Conservation (phyloP, 2,888 invertebrate genomes). For the Timandra comae region DNA sequence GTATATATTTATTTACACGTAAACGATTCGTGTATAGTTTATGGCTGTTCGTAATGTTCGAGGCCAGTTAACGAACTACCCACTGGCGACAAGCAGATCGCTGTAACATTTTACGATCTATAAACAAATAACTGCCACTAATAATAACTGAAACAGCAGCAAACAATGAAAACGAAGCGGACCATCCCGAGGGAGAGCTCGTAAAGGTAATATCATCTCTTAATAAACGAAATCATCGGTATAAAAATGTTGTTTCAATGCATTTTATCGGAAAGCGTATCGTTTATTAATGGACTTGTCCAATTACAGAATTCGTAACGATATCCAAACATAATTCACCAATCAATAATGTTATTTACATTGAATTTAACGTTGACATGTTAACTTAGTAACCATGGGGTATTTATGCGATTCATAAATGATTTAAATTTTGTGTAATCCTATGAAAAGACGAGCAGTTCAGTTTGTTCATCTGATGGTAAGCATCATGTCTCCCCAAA, state of each 20-base stretch:
- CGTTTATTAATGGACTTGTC: constrained; percentile 52
- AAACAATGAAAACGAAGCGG: constrained; percentile 68
- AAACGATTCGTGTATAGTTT: constrained; percentile 64
- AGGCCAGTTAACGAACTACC: constrained; percentile 64
- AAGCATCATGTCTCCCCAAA: no score
- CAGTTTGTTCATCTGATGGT: no score
- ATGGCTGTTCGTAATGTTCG: constrained; percentile 56
- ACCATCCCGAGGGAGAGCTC: constrained; percentile 52
- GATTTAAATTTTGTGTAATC: no score
- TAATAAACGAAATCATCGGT: constrained; percentile 63
- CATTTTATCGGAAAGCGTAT: constrained; percentile 52
- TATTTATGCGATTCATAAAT: no score
- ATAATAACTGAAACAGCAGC: constrained; percentile 73
- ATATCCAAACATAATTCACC: neutral
- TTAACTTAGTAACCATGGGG: no score
- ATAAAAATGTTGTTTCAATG: constrained; percentile 63
- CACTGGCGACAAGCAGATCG: constrained; percentile 66
- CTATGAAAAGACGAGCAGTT: no score
- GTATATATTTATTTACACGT: constrained; percentile 53
- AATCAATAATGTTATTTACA: no score
- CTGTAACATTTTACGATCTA: constrained; percentile 68
- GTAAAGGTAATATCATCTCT: constrained; percentile 75
- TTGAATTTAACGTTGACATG: no score
- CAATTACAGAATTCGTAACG: constrained; percentile 32
- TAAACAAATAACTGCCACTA: constrained; percentile 73